Base-by-base conservation (phyloP, 2,888 invertebrate genomes). In the Orchestes rusci region DNA sequence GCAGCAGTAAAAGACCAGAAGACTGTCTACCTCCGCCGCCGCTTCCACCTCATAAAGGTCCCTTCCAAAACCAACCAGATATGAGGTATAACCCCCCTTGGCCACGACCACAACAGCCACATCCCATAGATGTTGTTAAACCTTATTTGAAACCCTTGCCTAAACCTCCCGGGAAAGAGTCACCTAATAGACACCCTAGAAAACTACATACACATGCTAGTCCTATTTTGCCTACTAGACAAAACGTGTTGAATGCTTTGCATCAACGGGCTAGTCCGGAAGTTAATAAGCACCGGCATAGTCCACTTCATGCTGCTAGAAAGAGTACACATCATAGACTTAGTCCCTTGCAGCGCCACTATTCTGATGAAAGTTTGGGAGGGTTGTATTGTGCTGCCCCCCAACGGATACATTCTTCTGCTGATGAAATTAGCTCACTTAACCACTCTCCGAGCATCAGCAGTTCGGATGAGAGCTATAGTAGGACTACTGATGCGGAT, bases 381-480 rank as follows among this genome's bases (percentile, higher is more conserved):
- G 67, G 68, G 3, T 51, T 66, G 20, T 67, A 65, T 43, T 55
- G 58, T 19, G 62, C 65, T 16, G 62, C 63, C 5, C 66, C 63
- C 3, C 78, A 77, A 13, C 69, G 80, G 28, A 79, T 80, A 2
- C 82, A 83, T 61, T 86, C 87, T 4, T 88, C 86, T 2, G 87
- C 86, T 1, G 86, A 88, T 62, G 88, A 88, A 65, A 76, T 87
- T 17, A 86, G 85, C 59, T 86, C 86, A 0, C 70, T 86, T 7
- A 86, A 86, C 39, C 81, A 85, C 56, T 86, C 86, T 4, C 85
- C 87, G 1, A 85, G 84, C 61, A 80, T 87, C 51, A 85, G 84
- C 64, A 87, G 87, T 41, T 88, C 87, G 0, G 87, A 88, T 61
- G 88, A 88, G 67, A 86, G 86, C 66, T 87, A 84, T 61, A 84